Percentiles rank a stretch among this genome's conserved stretches.
Conservation (phyloP, 2,888 invertebrate genomes). For the Acanthacorydalis orientalis region DNA sequence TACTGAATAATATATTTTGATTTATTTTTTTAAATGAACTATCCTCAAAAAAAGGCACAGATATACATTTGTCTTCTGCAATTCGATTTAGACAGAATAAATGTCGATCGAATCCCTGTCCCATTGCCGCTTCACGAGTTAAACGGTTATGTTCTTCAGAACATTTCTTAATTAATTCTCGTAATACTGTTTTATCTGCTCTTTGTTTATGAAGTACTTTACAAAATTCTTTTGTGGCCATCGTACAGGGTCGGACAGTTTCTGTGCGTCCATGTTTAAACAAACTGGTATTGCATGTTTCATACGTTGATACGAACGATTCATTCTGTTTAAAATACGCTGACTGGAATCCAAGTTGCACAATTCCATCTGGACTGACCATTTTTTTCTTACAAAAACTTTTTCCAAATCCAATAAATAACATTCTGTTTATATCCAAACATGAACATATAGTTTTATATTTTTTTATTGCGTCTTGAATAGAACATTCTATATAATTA, state of each 20-base stretch:
- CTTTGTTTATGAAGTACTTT: constrained; percentile 36
- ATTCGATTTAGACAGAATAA: constrained; percentile 70
- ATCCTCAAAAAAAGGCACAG: constrained; percentile 55
- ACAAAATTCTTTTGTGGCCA: constrained; percentile 61
- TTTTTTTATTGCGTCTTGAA: constrained; percentile 43
- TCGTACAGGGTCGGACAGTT: constrained; percentile 83
- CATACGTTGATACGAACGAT: constrained; percentile 77
- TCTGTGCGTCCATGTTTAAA: constrained; percentile 96
- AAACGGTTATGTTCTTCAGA: constrained; percentile 65
- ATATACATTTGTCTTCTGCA: constrained; percentile 32
- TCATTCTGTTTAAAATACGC: constrained; percentile 62
- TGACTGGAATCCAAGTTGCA: constrained; percentile 88
- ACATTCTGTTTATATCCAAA: constrained; percentile 56
- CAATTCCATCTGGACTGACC: constrained; percentile 87
- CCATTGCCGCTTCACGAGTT: constrained; percentile 91
- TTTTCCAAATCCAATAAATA: constrained; percentile 63
- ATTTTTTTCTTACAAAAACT: constrained; percentile 64
- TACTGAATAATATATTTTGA: constrained; percentile 84
- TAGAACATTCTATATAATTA: constrained; percentile 44
- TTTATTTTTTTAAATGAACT: constrained; percentile 65
- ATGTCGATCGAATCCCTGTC: constrained; percentile 95
- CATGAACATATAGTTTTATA: constrained; percentile 48
- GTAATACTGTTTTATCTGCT: constrained; percentile 39
- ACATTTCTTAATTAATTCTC: constrained; percentile 58
- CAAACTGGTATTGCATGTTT: constrained; percentile 94